Percentiles rank a stretch among this genome's conserved stretches.
Conservation (phyloP, 2,797 vertebrate species). For the Danio choprae region DNA sequence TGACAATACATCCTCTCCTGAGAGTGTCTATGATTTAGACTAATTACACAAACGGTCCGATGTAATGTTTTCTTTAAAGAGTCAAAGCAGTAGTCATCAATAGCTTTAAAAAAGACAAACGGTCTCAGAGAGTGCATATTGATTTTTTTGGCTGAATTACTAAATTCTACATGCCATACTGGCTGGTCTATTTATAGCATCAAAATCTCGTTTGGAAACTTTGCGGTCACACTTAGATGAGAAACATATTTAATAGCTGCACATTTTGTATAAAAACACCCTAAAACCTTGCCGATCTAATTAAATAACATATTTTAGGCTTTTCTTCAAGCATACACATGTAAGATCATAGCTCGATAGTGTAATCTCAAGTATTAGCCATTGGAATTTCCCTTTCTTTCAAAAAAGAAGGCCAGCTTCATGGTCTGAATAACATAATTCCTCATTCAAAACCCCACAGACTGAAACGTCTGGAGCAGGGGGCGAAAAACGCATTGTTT, state of each 20-base stretch:
- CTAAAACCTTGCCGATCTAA: neutral
- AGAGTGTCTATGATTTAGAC: slow-evolving; percentile 36
- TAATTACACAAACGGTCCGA: slow-evolving; percentile 1
- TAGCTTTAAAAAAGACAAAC: slow-evolving; percentile 36
- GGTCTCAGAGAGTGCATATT: neutral
- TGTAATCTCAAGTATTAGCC: slow-evolving; percentile 40
- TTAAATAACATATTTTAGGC: neutral
- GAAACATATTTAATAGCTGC: neutral
- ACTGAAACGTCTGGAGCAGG: slow-evolving; percentile 41
- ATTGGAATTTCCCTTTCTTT: slow-evolving; percentile 48
- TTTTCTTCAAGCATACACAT: slow-evolving; percentile 13
- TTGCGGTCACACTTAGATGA: neutral
- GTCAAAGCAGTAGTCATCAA: slow-evolving; percentile 21
- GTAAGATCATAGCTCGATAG: slow-evolving; percentile 20
- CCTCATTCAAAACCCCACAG: slow-evolving; percentile 45
- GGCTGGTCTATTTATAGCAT: neutral
- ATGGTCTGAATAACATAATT: slow-evolving; percentile 55
- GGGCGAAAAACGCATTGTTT: slow-evolving; percentile 48
- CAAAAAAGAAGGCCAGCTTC: slow-evolving; percentile 38
- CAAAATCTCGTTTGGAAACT: neutral
- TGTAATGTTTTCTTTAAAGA: slow-evolving; percentile 23
- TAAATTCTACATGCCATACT: neutral
- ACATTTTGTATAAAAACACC: neutral
- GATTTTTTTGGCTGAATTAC: slow-evolving; percentile 12
- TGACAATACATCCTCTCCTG: slow-evolving; percentile 4